Conservation (phyloP, 2,888 invertebrate genomes). For the Fissipunctia ypsillon region DNA sequence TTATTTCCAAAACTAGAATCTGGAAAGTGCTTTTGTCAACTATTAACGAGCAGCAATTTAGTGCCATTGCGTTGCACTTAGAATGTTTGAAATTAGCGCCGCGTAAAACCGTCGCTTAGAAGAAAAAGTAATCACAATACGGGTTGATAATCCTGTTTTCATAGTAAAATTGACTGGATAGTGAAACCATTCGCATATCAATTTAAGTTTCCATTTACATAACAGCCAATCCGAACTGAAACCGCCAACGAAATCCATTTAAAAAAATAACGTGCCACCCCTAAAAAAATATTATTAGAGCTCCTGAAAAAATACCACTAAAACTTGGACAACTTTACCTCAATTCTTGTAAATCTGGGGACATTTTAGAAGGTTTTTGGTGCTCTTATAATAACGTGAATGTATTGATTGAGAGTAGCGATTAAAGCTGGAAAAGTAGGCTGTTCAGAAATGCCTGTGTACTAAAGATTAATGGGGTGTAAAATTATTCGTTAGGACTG, state of each 20-base stretch:
- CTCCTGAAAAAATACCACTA: constrained; percentile 34
- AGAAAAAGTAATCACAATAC: constrained; percentile 28
- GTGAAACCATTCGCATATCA: constrained; percentile 51
- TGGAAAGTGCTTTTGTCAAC: neutral
- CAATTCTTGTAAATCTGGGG: constrained; percentile 50
- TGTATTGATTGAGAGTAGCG: constrained; percentile 51
- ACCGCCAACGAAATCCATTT: constrained; percentile 43
- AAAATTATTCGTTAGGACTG: constrained; percentile 64
- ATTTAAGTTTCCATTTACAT: constrained; percentile 60
- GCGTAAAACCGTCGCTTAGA: neutral
- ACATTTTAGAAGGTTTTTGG: constrained; percentile 24
- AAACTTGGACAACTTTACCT: constrained; percentile 44
- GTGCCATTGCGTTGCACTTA: neutral
- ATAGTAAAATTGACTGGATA: constrained; percentile 45
- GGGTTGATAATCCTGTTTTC: constrained; percentile 42
- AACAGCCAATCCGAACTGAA: constrained; percentile 51
- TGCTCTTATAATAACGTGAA: constrained; percentile 30
- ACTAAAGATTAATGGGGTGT: constrained; percentile 69
- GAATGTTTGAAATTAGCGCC: neutral
- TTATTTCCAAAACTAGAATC: neutral
- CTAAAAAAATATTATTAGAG: constrained; percentile 53
- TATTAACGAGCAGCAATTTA: neutral
- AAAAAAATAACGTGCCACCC: constrained; percentile 48
- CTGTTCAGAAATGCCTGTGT: constrained; percentile 49
- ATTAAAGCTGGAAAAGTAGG: constrained; percentile 52